Conservation (phyloP, 2,888 invertebrate genomes). For the Stegophylla sp. region DNA sequence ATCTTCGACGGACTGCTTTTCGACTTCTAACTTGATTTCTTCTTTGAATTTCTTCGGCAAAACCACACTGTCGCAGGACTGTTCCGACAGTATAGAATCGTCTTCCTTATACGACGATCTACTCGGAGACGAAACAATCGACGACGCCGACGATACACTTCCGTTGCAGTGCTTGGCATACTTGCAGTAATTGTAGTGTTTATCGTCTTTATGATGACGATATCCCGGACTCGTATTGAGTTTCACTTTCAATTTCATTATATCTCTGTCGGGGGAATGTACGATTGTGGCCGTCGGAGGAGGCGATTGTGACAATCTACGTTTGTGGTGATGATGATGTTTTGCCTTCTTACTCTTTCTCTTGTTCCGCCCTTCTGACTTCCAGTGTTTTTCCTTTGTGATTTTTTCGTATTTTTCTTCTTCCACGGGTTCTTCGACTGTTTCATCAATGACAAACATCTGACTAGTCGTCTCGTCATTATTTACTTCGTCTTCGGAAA, state of each 20-base stretch:
- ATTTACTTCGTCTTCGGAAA: constrained; percentile 60
- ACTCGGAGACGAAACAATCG: constrained; percentile 41
- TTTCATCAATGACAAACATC: constrained; percentile 59
- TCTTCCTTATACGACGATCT: constrained; percentile 57
- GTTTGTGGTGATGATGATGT: constrained; percentile 62
- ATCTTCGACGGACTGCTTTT: not conserved
- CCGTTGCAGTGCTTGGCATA: constrained; percentile 44
- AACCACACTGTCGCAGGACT: constrained; percentile 51
- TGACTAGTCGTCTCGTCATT: constrained; percentile 59
- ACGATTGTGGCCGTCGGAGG: constrained; percentile 62
- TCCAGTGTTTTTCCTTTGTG: constrained; percentile 58
- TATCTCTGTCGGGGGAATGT: constrained; percentile 62
- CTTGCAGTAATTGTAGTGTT: constrained; percentile 56
- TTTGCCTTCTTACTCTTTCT: constrained; percentile 62
- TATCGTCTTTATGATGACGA: constrained; percentile 42
- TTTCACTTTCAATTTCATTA: constrained; percentile 63
- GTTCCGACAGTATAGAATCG: constrained; percentile 53
- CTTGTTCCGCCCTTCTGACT: constrained; percentile 61
- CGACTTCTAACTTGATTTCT: constrained; percentile 31
- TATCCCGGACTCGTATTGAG: constrained; percentile 60
- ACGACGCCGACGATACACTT: constrained; percentile 19
- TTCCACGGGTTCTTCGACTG: constrained; percentile 37
- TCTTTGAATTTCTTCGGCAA: constrained; percentile 11
- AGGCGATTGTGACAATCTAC: constrained; percentile 60
- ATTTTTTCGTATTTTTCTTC: constrained; percentile 56